A percentile compares a stretch with the other conserved stretches of the same genome.
phyloP scores from a whole-genome alignment of 2,113 vertebrate genomes.

The Sander vitreus region DNA sequence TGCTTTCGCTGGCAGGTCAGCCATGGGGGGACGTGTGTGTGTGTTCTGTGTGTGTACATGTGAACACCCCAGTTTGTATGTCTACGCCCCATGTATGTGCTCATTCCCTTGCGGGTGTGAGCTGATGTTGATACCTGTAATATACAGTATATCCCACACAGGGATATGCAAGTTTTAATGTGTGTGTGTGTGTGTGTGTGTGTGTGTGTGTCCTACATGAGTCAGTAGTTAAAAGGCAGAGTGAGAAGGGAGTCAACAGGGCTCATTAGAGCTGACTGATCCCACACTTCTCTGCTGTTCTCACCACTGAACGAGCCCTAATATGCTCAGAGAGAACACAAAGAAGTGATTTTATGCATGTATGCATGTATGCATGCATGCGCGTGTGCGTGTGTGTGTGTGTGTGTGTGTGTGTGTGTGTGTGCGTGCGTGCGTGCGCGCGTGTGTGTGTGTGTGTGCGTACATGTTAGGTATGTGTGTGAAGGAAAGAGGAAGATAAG shows the following conservation, averaged over 20 bases:
- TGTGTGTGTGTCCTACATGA: conserved; percentile 51
- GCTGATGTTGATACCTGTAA: conserved; percentile 2
- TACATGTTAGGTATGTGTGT: not conserved
- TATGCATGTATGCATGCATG: conserved; percentile 12
- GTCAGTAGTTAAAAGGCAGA: conserved; percentile 69
- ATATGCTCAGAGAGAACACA: conserved; percentile 60
- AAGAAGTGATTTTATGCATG: conserved; percentile 5
- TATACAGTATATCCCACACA: not conserved
- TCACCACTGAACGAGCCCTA: conserved; percentile 71
- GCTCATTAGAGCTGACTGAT: conserved; percentile 78
- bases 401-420: conserved; percentile 7
- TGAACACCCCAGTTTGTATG: conserved; percentile 9
- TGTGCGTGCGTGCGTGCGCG: conserved; percentile 4
- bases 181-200: conserved; percentile 9
- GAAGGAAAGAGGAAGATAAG: conserved; percentile 39
- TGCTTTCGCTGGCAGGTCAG: conserved; percentile 26
- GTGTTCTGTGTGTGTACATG: not conserved
- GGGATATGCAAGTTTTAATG: not conserved
- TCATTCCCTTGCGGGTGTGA: not conserved
- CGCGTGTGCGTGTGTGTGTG: not conserved
- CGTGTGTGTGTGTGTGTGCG: conserved; percentile 23
- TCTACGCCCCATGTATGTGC: not conserved
- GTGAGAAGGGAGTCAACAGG: conserved; percentile 73
- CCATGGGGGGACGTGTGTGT: not conserved
- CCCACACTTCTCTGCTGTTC: conserved; percentile 72